Base-by-base conservation (phyloP, 2,113 vertebrate species). In the Gambusia holbrooki region DNA sequence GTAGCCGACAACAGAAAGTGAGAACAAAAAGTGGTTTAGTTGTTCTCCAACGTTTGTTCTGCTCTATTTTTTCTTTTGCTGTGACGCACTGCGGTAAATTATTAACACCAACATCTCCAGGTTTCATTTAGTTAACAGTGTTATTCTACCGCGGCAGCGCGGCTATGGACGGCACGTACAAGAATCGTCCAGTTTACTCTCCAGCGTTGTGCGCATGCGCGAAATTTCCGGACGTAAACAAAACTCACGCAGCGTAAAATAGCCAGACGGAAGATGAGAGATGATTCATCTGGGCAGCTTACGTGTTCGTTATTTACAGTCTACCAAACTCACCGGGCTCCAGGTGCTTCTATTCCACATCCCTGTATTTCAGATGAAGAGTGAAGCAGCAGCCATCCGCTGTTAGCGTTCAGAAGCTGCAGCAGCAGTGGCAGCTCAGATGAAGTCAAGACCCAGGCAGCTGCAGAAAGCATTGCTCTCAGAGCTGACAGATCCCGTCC, bases 331-430 rank as follows among this genome's bases (percentile, higher is more conserved):
- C 51, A 3, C 9, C 8, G 58, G 62, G 75, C 73, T 81, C 74
- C 83, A 80, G 83, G 68, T 88, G 84, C 60, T 78, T 3, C 12
- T 2, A 28, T 1, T 40, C n/a, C 51, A 67, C 45, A 28, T 62
- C 29, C 64, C 27, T 29, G 22, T 27, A 12, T 28, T 6, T 51
- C 32, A 67, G 32, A 71, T 40, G 0, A 51, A 6, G 62, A 58
- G 74, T 1, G 42, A 73, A 28, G 76, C 76, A 28, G 65, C 66
- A 61, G 48, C 85, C 76, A 84, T 79, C 83, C 72, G 81, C 76
- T 67, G 67, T 63, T 64, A 3, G 58, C 19, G 73, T 62, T 65
- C 30, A 30, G 27, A 27, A 27, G 27, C 27, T 27, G 27, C 62
- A 60, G 3, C 27, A 42, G 28, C 82, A 35, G 3, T 0, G 32